A percentile compares a stretch with the other conserved stretches of the same genome.
These are phyloP conservation scores for Pyrrhia umbra DNA, from an alignment of 2,888 invertebrate genomes.

Conservation along the genomic window DNA sequence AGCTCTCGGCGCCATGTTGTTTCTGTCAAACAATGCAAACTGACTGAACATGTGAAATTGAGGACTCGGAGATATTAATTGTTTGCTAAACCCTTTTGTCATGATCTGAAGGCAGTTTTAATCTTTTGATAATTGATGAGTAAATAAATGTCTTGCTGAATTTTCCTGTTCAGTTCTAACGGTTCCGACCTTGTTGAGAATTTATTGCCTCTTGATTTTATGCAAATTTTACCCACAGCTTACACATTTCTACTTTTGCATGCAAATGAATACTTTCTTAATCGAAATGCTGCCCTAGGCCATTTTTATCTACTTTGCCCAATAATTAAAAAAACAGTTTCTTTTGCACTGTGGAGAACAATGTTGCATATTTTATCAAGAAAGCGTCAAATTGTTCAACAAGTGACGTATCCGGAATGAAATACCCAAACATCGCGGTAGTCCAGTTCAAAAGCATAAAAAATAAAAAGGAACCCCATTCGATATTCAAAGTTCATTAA, in stretches of 20 bases:
- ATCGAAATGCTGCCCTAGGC: too few relatives aligned
- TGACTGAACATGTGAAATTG: constrained; percentile 34
- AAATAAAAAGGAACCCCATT: constrained; percentile 57
- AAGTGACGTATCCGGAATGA: constrained; percentile 39
- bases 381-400: constrained; percentile 29
- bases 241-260: too few relatives aligned
- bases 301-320: too few relatives aligned
- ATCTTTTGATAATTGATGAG: constrained; percentile 7
- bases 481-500: constrained; percentile 83
- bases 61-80: constrained; percentile 32
- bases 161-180: neutral
- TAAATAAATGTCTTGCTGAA: neutral
- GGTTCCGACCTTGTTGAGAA: too few relatives aligned
- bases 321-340: neutral
- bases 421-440: constrained; percentile 70
- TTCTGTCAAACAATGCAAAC: constrained; percentile 55
- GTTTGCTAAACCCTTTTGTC: constrained; percentile 32
- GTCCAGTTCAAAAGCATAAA: constrained; percentile 65
- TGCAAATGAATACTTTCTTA: too few relatives aligned
- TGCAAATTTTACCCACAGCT: too few relatives aligned
- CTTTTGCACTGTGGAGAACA: neutral
- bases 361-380: neutral
- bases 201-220: too few relatives aligned
- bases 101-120: constrained; percentile 29
- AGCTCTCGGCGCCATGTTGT: constrained; percentile 53